Percentiles rank a stretch among this genome's conserved stretches.
Conservation (phyloP, 2,797 vertebrate species). For the Sebastes paucispinis region DNA sequence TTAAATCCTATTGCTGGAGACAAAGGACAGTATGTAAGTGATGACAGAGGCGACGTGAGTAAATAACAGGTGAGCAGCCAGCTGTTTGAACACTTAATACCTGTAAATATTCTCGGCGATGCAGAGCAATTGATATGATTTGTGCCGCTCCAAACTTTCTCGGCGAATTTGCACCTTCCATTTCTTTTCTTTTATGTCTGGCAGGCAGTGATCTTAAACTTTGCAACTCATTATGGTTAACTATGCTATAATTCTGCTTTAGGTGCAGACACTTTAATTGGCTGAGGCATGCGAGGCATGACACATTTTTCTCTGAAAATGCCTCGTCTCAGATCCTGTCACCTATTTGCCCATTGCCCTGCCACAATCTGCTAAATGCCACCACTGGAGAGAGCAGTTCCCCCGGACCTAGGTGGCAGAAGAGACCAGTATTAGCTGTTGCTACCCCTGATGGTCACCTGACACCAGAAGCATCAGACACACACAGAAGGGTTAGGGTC, state of each 20-base stretch:
- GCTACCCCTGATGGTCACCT: not conserved
- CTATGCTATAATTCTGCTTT: constrained; percentile 76
- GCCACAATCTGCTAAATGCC: not conserved
- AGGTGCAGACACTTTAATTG: constrained; percentile 75
- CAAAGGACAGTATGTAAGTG: not conserved
- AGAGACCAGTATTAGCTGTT: not conserved
- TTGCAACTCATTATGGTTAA: constrained; percentile 74
- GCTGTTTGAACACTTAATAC: constrained; percentile 32
- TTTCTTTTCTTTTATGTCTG: constrained; percentile 63
- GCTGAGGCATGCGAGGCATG: constrained; percentile 64
- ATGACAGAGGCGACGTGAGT: constrained; percentile 7
- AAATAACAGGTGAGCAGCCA: constrained; percentile 37
- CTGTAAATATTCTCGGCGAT: constrained; percentile 5
- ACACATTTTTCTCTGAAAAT: constrained; percentile 63
- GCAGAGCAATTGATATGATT: constrained; percentile 36
- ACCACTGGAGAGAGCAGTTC: constrained; percentile 26
- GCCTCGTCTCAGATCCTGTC: constrained; percentile 47
- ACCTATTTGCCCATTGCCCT: constrained; percentile 29
- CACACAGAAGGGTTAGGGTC: not conserved
- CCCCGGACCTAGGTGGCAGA: constrained; percentile 3
- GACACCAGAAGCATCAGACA: constrained; percentile 21
- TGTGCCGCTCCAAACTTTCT: constrained; percentile 49
- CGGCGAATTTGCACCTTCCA: constrained; percentile 46
- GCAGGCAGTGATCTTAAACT: constrained; percentile 70
- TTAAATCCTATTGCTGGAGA: not conserved